Base-by-base conservation (phyloP, 2,797 vertebrate species). In the Antrozous pallidus region DNA sequence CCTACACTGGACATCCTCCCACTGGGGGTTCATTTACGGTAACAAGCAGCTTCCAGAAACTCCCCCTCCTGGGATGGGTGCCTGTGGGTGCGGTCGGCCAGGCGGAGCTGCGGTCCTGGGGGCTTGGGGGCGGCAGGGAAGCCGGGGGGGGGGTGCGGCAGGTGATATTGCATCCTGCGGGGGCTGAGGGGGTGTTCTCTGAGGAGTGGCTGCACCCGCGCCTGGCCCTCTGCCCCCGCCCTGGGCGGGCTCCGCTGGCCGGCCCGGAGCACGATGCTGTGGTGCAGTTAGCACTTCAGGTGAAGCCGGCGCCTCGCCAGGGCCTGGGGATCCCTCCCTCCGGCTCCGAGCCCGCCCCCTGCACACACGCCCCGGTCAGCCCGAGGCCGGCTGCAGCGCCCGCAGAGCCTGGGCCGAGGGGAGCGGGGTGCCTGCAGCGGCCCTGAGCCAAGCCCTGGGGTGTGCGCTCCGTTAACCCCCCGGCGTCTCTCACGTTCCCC, bases 391-490 rank as follows among this genome's bases (percentile, higher is more conserved):
- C 54, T 58, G 56, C 56, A 11, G 56, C 26, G 56, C 58, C 58
- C 28, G 28, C 58, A 31, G 58, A 31, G 58, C 58, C 6, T 13
- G 26, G 58, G 2, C 13, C 58, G 6, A 28, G 56, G 58, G 58
- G 58, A 28, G 26, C 24, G 56, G 26, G 4, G 42, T 0, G 6
- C 38, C 69, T 18, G 28, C 56, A 0, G 24, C 3, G 0, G 31
- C 36, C 28, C 24, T 3, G 6, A 12, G 0, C 0, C 7, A 49
- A 45, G 58, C 31, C 65, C 14, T 1, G 0, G 24, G 12, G 17
- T 17, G 54, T 8, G 36, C 28, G 11, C 10, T 0, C 51, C 51
- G 4, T 28, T 49, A 33, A 7, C 11, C 2, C 12, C 26, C 61
- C 3, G 54, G 4, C 8, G 0, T 24, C 65, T 12, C 40, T 8